phyloP scores from a whole-genome alignment of 2,797 vertebrate genomes.

The Propithecus deckenii region DNA sequence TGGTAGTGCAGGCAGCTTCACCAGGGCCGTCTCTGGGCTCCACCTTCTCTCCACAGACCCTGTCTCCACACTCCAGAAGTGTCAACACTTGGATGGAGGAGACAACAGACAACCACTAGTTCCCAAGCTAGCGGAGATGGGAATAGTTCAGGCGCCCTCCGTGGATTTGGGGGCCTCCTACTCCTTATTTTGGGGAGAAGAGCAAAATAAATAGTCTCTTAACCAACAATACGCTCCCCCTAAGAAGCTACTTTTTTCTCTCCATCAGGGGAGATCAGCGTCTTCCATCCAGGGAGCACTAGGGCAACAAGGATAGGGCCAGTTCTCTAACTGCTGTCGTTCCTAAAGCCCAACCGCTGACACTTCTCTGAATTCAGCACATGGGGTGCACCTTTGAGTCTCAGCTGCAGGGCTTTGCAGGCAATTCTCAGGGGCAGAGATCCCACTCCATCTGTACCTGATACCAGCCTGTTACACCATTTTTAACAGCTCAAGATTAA shows the following conservation, averaged over 20 bases:
- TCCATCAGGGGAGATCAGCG: neutral
- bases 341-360: neutral
- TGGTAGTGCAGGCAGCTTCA: neutral
- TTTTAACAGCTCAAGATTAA: neutral
- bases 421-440: neutral
- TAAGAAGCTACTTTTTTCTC: neutral
- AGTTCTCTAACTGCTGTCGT: neutral
- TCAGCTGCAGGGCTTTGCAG: neutral
- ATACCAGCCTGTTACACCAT: neutral
- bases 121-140: neutral
- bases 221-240: neutral
- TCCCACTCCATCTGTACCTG: too few relatives aligned
- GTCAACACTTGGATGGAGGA: fast-evolving
- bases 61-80: neutral
- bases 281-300: neutral
- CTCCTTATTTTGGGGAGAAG: neutral
- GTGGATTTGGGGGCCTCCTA: neutral
- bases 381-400: neutral
- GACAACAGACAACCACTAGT: neutral
- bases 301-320: fast-evolving
- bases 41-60: neutral
- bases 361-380: neutral
- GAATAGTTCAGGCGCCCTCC: neutral
- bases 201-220: neutral
- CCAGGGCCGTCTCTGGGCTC: neutral